Conservation (phyloP, 2,113 vertebrate species). For the Acrocephalus arundinaceus region DNA sequence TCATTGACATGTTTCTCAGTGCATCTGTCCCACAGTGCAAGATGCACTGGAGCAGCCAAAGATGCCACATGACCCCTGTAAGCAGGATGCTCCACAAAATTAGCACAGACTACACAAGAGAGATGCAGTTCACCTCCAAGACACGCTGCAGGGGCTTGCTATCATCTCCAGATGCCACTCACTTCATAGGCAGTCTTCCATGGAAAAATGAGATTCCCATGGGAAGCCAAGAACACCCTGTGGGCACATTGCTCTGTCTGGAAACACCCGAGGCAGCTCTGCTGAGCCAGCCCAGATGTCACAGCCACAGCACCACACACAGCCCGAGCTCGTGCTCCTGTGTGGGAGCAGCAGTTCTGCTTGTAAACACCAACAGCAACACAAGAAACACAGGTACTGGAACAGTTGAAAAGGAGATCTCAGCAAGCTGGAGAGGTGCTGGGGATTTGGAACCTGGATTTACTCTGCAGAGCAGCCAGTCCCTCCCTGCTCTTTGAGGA, state of each 20-base stretch:
- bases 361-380: constrained; percentile 2
- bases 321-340: not conserved
- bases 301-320: not conserved
- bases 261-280: constrained; percentile 35
- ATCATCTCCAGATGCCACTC: constrained; percentile 11
- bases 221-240: constrained; percentile 15
- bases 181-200: constrained; percentile 1
- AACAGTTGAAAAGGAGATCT: not conserved
- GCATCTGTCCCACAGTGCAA: not conserved
- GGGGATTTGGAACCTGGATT: not conserved
- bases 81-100: not conserved
- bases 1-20: not conserved
- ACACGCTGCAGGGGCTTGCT: not conserved
- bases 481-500: not conserved
- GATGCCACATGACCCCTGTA: not conserved
- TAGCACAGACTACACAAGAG: not conserved
- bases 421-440: not conserved
- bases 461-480: not conserved
- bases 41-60: not conserved
- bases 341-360: not conserved
- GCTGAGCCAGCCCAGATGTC: constrained; percentile 47
- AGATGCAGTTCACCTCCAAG: not conserved
- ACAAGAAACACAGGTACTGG: not conserved
- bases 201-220: not conserved
- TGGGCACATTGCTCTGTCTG: constrained; percentile 22